These are phyloP conservation scores for Cephalopholis sonnerati DNA, from an alignment of 2,113 vertebrate species.

Conservation along the genomic window DNA sequence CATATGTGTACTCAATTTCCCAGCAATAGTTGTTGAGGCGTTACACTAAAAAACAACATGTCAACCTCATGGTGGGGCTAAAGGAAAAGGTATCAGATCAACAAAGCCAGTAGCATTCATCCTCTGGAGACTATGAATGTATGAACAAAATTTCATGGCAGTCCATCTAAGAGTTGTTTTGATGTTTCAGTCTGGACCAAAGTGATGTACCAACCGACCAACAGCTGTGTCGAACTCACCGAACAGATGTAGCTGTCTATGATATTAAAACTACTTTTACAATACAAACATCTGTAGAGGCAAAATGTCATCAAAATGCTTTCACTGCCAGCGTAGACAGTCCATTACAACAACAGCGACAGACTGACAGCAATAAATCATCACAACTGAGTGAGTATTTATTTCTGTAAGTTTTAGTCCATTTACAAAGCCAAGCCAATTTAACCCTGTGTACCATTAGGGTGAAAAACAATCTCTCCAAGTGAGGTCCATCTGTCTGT, in stretches of 20 bases:
- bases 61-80: too few relatives aligned
- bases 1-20: too few relatives aligned
- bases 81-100: too few relatives aligned
- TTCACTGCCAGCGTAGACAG: slow-evolving; percentile 6
- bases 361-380: slow-evolving; percentile 16
- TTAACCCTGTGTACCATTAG: slow-evolving; percentile 44
- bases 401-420: slow-evolving; percentile 13
- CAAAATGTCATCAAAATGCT: background rate
- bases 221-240: background rate
- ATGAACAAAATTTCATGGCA: background rate
- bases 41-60: too few relatives aligned
- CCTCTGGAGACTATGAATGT: background rate
- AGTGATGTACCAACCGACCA: background rate
- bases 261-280: slow-evolving; percentile 4
- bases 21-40: too few relatives aligned
- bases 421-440: slow-evolving; percentile 50
- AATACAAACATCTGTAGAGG: slow-evolving; percentile 21
- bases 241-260: background rate
- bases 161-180: background rate
- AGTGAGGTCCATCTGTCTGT: slow-evolving; percentile 13
- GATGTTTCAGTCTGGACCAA: background rate
- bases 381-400: slow-evolving; percentile 8
- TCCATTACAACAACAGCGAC: slow-evolving; percentile 14
- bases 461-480: slow-evolving; percentile 37
- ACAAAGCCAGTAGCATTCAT: background rate